Evolutionary conservation across 92 coral and sea anemone genomes (phyloP).

Genomic region (Muricea muricata): DNA sequence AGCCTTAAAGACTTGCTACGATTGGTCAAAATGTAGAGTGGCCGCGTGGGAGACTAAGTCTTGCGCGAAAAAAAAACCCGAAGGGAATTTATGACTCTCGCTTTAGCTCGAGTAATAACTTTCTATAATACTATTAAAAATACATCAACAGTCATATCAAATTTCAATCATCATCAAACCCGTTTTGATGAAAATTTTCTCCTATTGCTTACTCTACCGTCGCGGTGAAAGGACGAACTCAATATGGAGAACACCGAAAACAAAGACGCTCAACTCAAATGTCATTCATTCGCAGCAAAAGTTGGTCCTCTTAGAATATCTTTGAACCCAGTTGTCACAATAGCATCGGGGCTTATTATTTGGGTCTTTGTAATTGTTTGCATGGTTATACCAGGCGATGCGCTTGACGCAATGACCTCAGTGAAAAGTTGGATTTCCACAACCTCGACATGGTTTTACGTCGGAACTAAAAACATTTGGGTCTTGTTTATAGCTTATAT

Average conservation of each 20-base stretch:
- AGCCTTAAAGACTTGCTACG: no score
- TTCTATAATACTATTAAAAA: no score
- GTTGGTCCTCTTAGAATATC: slow-evolving; percentile 23
- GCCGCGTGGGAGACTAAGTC: no score
- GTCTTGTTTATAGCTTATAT: not conserved
- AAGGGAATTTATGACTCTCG: no score
- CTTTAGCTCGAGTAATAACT: no score
- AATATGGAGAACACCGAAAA: not conserved
- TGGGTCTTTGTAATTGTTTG: slow-evolving; percentile 15
- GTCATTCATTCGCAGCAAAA: slow-evolving; percentile 8
- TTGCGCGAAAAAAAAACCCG: no score
- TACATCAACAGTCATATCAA: not conserved
- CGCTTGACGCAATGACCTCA: slow-evolving; percentile 18
- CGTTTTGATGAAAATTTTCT: not conserved
- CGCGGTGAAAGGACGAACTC: not conserved
- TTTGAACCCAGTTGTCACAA: slow-evolving; percentile 36
- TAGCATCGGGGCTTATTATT: slow-evolving; percentile 11
- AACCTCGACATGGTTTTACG: slow-evolving; percentile 42
- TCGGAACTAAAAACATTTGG: slow-evolving; percentile 35
- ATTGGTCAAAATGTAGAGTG: no score
- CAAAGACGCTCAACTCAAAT: not conserved
- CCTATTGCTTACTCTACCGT: not conserved
- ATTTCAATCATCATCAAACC: not conserved
- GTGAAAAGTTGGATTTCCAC: slow-evolving; percentile 28
- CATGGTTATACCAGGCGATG: not conserved